phyloP scores from a whole-genome alignment of 2,113 vertebrate species.

The Ictidomys tridecemlineatus region DNA sequence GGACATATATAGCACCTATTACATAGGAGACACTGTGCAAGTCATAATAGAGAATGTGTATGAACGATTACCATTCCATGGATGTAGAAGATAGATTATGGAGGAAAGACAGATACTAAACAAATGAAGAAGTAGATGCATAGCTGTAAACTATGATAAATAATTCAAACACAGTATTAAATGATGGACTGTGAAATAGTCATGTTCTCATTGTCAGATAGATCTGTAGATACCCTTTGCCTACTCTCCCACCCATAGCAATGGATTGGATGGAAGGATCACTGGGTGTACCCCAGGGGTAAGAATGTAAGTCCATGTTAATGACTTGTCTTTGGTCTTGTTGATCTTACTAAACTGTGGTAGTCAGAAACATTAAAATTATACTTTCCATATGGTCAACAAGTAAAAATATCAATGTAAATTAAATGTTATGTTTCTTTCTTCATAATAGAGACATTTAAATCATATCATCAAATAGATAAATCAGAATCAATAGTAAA shows the following conservation, averaged over 20 bases:
- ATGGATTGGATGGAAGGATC: not conserved
- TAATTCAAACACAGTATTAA: not conserved
- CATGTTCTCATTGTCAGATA: not conserved
- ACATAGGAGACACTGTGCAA: not conserved
- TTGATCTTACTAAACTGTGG: not conserved
- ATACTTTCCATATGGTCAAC: not conserved
- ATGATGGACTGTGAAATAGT: not conserved
- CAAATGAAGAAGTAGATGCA: not conserved
- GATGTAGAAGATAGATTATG: not conserved
- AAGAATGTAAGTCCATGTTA: not conserved
- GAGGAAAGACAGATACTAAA: not conserved
- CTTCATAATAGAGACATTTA: not conserved
- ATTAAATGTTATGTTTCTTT: conserved; percentile 10
- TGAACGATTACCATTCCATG: not conserved
- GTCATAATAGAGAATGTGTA: not conserved
- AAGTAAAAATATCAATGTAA: conserved; percentile 26
- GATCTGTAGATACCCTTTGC: not conserved
- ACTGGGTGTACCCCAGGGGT: rapidly evolving
- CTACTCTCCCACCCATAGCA: not conserved
- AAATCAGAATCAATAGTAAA: not conserved
- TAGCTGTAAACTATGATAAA: not conserved
- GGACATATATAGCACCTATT: not conserved
- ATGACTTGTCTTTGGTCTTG: not conserved
- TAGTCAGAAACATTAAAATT: conserved; percentile 18
- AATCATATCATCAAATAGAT: not conserved